Evolutionary conservation across 2,888 invertebrate species (phyloP).

Genomic region (Globia sparganii): DNA sequence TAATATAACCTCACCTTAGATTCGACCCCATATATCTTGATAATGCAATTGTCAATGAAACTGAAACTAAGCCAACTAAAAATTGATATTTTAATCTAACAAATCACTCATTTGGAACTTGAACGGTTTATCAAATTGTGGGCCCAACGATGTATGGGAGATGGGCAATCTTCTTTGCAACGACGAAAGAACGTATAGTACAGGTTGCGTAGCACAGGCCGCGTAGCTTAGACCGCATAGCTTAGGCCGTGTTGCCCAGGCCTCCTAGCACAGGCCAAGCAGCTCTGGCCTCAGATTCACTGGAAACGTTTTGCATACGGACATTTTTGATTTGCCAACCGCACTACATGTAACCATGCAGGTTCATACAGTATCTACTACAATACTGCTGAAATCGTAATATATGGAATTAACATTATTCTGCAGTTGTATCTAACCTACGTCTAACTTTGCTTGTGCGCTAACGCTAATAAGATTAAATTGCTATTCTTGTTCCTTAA

Average conservation of each 20-base stretch:
- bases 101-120: no score
- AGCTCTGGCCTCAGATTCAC: neutral
- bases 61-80: no score
- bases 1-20: no score
- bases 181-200: no score
- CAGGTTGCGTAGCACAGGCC: neutral
- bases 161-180: no score
- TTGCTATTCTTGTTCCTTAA: constrained; percentile 3
- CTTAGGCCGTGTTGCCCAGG: no score
- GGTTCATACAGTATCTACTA: neutral
- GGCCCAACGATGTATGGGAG: no score
- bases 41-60: no score
- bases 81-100: no score
- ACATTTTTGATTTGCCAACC: neutral
- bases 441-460: neutral
- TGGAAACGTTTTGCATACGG: neutral
- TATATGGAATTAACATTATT: neutral
- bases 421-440: neutral
- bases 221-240: neutral
- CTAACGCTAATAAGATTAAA: constrained; percentile 11
- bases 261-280: no score
- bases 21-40: no score
- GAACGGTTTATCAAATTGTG: no score
- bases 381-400: neutral
- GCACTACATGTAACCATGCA: neutral